phyloP scores from a whole-genome alignment of 2,797 vertebrate genomes.

The Ctenochaetus hawaiiensis region DNA sequence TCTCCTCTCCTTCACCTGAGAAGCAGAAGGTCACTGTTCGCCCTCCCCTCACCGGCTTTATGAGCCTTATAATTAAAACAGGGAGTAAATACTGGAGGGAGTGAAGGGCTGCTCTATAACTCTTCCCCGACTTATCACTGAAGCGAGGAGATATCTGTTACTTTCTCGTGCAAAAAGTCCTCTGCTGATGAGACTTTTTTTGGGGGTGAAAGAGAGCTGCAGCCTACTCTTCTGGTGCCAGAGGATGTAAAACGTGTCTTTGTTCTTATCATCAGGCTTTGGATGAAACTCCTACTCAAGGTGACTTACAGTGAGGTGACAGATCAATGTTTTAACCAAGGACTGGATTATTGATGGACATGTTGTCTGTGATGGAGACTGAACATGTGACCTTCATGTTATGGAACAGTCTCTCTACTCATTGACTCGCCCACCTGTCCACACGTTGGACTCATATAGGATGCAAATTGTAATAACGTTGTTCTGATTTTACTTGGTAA shows the following conservation, averaged over 20 bases:
- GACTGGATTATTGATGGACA: slow-evolving; percentile 44
- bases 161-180: slow-evolving; percentile 74
- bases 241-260: slow-evolving; percentile 22
- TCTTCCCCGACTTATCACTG: slow-evolving; percentile 83
- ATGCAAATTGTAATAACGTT: neutral
- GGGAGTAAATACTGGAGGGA: slow-evolving; percentile 86
- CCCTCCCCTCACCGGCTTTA: slow-evolving; percentile 79
- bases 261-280: slow-evolving; percentile 31
- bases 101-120: slow-evolving; percentile 84
- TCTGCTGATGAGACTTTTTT: slow-evolving; percentile 54
- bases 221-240: slow-evolving; percentile 33
- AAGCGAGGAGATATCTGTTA: slow-evolving; percentile 81
- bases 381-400: slow-evolving; percentile 47
- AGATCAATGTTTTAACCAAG: slow-evolving; percentile 42
- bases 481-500: neutral
- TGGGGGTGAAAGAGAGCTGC: slow-evolving; percentile 8
- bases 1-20: slow-evolving; percentile 85
- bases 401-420: neutral
- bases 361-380: slow-evolving; percentile 24
- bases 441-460: neutral
- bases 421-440: neutral
- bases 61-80: slow-evolving; percentile 90
- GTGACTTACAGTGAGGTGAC: slow-evolving; percentile 25
- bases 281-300: slow-evolving; percentile 1
- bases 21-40: slow-evolving; percentile 83